Evolutionary conservation across 2,113 vertebrate genomes (phyloP), one percentile per base, ranked within the genome.

Genomic region (Pituophis catenifer): DNA sequence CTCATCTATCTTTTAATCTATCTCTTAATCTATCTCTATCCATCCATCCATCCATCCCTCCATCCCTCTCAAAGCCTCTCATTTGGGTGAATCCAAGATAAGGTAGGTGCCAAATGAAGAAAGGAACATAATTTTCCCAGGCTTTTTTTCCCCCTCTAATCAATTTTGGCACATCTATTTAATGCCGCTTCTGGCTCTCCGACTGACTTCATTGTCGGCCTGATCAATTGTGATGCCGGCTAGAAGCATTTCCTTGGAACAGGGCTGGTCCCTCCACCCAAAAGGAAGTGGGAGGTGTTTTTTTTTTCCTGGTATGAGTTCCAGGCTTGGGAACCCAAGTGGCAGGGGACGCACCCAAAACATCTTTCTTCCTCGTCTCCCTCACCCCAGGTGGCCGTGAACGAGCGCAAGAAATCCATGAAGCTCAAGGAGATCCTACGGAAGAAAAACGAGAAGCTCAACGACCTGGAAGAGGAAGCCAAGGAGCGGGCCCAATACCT

Each of bases 401-500:
- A 97, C 0, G 96, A 98, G 70, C 97, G 97, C 50, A 99, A 98
- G 96, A 96, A 93, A 8, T 59, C 86, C 13, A 98, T 98, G 59
- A 96, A 97, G 15, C 97, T 98, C n/a, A 97, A 97, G 8, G 98
- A 98, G 26, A 48, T 97, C 58, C 94, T 92, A 7, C 97, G 96
- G 52, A 95, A 94, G 91, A 97, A 97, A 94, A 97, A 96, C 24
- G 97, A 96, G 94, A 97, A 96, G 48, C 97, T 97, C 91, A 98
- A 95, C 0, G 98, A 99, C 8, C 95, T 99, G 93, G 98, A 99
- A 92, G 93, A 97, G 24, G 98, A 96, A 91, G 98, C 98, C 0
- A 96, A 48, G 93, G 97, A 98, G 13, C 96, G 96, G 10, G 98
- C 97, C 0, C 98, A 98, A 95, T 94, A 95, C 50, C 94, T 99